Evolutionary conservation across 2,888 invertebrate genomes (phyloP), one percentile per base, ranked within the genome.

Genomic region (Axea sp.): DNA sequence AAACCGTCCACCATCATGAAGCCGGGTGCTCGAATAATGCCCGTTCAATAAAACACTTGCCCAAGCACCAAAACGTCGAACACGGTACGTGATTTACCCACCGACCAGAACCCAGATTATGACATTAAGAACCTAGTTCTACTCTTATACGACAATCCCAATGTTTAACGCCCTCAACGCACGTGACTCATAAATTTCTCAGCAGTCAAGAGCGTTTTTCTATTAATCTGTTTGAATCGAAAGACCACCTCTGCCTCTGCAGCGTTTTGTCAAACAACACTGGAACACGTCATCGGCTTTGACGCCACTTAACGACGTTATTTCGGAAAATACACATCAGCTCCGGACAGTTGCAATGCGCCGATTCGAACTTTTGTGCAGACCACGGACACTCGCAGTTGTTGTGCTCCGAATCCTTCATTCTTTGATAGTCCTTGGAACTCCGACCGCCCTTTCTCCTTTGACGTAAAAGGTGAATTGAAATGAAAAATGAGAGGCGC

Each of bases 391-490:
- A 30, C 49, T 60, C 47, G 47, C 45, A 60, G 35, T 60, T 12
- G 47, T 37, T 37, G 43, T 43, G 37, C 22, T 8, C 49, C 35
- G 39, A 24, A 30, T 26, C 41, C 31, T 51, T 62, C 45, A 64
- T 64, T 43, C 59, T 24, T 24, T 28, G 39, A 41, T 53, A 31
- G 65, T 53, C 72, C 65, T 73, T 65, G 60, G 57, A 51, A 45
- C 30, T 49, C 45, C 37, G 30, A 12, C 41, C 12, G 49, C 49
- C 65, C 72, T 65, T 59, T 72, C 65, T 59, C 67, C 55, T 47
- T 35, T 60, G 73, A 62, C 67, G 67, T 67, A 62, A 73, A 68
- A 67, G 73, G 73, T 67, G 73, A 68, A 73, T 73, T 73, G 73
- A 73, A 67, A 53, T 67, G 73, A 73, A 73, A 67, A 73, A 73